A percentile compares a stretch with the other conserved stretches of the same genome.
Conservation (phyloP, 2,113 vertebrate species). For the Sapajus apella region DNA sequence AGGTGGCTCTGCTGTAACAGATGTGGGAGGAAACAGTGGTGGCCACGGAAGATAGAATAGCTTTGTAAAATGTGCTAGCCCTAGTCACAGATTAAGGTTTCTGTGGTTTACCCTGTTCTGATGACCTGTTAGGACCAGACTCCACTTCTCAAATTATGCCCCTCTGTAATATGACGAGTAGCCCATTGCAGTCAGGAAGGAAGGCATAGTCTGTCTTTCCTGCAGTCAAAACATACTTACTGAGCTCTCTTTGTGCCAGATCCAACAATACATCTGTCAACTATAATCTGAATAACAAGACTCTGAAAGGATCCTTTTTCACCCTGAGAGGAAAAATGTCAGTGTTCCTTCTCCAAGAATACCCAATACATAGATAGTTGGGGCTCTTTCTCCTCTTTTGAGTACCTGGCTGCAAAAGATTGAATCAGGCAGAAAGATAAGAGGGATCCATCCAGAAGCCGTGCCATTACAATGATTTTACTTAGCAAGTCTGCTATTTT, state of each 20-base stretch:
- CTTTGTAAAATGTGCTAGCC: neutral
- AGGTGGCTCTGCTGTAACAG: neutral
- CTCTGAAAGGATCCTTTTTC: neutral
- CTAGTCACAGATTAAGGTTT: neutral
- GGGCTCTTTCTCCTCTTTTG: neutral
- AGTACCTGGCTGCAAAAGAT: neutral
- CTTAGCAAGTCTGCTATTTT: neutral
- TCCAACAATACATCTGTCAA: neutral
- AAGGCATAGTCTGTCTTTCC: neutral
- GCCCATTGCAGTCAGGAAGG: neutral
- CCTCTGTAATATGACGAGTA: neutral
- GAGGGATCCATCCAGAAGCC: neutral
- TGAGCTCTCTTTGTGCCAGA: neutral
- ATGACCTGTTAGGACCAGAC: neutral
- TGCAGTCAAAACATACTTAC: neutral
- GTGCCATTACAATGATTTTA: neutral
- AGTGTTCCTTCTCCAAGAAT: neutral
- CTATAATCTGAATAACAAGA: neutral
- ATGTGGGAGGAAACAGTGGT: neutral
- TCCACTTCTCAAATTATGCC: neutral
- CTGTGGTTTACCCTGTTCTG: neutral
- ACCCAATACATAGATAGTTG: neutral
- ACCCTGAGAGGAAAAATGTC: neutral
- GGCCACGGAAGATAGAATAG: neutral
- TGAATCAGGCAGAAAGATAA: neutral